Percentiles rank a stretch among this genome's conserved stretches.
Conservation (phyloP, 2,888 invertebrate species). For the Caradrina kadenii region DNA sequence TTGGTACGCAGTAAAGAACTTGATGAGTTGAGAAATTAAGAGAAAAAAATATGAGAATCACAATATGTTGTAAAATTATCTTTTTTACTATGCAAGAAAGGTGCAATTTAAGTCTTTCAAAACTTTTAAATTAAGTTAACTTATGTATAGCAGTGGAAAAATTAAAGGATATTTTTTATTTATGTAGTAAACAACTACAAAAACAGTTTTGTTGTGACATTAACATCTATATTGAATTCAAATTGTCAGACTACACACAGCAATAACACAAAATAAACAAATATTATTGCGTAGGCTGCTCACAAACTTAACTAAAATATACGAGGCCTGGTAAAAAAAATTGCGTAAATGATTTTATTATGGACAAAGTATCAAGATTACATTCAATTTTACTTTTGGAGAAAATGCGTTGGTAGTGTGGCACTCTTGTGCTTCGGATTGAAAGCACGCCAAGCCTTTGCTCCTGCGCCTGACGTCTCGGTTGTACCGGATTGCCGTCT, state of each 20-base stretch:
- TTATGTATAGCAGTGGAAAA: not conserved
- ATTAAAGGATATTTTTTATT: slow-evolving; percentile 10
- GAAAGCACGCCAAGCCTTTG: too few species aligned
- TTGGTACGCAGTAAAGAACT: not conserved
- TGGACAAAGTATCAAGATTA: too few species aligned
- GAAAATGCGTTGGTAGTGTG: too few species aligned
- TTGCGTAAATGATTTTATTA: too few species aligned
- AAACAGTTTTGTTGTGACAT: slow-evolving; percentile 4
- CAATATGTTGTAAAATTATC: not conserved
- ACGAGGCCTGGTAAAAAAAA: too few species aligned
- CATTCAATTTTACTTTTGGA: too few species aligned
- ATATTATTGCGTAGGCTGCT: slow-evolving; percentile 19
- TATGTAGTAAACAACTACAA: too few species aligned
- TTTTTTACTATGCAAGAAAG: not conserved
- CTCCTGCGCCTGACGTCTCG: too few species aligned
- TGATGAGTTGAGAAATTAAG: slow-evolving; percentile 9
- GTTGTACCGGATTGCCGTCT: too few species aligned
- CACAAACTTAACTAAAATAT: not conserved
- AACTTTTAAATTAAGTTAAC: not conserved
- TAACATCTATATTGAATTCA: slow-evolving; percentile 28
- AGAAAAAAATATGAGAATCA: not conserved
- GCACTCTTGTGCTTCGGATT: too few species aligned
- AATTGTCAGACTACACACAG: slow-evolving; percentile 43
- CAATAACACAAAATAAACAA: slow-evolving; percentile 34
- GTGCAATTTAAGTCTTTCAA: slow-evolving; percentile 1